Evolutionary conservation across 2,113 vertebrate genomes (phyloP).

Genomic region (Diadophis punctatus): DNA sequence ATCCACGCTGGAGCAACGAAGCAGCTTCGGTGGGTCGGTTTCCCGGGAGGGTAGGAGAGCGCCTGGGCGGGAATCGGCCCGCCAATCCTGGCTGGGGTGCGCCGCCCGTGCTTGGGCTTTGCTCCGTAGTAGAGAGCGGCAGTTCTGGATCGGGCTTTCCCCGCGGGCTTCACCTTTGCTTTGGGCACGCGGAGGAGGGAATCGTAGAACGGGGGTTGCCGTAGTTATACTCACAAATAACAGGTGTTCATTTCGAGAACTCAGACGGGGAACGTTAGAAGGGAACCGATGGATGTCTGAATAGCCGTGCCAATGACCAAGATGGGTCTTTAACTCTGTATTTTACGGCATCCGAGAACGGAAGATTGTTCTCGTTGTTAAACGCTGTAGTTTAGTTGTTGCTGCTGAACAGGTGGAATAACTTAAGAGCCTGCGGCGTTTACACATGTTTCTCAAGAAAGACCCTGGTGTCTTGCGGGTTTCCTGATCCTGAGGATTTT

Average conservation of each 20-base stretch:
- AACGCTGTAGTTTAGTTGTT: background rate
- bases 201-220: too few relatives aligned
- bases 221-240: background rate
- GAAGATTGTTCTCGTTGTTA: background rate
- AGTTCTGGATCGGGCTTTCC: background rate
- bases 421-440: background rate
- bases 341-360: background rate
- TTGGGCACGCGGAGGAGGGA: background rate
- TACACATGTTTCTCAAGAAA: background rate
- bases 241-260: too few relatives aligned
- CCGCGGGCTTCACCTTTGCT: background rate
- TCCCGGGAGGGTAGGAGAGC: too few relatives aligned
- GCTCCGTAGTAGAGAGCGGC: background rate
- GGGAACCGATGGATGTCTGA: background rate
- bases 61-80: too few relatives aligned
- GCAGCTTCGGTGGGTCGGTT: background rate
- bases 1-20: background rate
- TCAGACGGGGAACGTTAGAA: background rate
- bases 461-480: background rate
- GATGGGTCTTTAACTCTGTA: background rate
- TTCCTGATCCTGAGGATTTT: background rate
- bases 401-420: background rate
- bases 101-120: background rate
- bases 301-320: background rate
- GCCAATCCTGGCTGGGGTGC: too few relatives aligned